A percentile compares a stretch with the other conserved stretches of the same genome.
Evolutionary conservation across 2,113 vertebrate species (phyloP).

Genomic region (Varanus komodoensis): DNA sequence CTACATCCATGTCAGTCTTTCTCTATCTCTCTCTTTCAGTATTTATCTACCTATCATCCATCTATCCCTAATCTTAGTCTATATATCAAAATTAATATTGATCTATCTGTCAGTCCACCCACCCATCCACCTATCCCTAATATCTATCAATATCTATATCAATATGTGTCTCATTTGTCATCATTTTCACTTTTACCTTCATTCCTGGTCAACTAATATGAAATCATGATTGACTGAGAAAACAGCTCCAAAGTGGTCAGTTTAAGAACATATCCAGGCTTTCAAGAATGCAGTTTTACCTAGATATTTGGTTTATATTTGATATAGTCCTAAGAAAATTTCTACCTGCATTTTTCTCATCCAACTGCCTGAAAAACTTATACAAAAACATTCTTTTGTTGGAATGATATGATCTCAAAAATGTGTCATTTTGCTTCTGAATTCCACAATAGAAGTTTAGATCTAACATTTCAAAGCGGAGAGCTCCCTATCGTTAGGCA

Average conservation of each 20-base stretch:
- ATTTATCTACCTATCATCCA: too few relatives aligned
- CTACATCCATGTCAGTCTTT: too few relatives aligned
- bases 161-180: too few relatives aligned
- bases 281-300: neutral
- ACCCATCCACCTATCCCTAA: too few relatives aligned
- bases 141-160: too few relatives aligned
- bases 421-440: neutral
- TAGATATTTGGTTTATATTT: neutral
- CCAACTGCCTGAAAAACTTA: neutral
- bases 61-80: too few relatives aligned
- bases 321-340: neutral
- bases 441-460: neutral
- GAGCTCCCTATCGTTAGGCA: rapidly evolving
- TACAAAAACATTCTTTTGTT: neutral
- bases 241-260: neutral
- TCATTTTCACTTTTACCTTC: neutral
- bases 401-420: neutral
- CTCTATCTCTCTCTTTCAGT: too few relatives aligned
- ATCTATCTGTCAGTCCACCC: too few relatives aligned
- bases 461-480: neutral
- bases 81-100: too few relatives aligned
- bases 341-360: rapidly evolving
- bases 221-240: neutral
- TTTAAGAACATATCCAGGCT: neutral
- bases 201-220: neutral